Evolutionary conservation across 2,113 vertebrate species (phyloP).

Genomic region (Apaloderma vittatum): DNA sequence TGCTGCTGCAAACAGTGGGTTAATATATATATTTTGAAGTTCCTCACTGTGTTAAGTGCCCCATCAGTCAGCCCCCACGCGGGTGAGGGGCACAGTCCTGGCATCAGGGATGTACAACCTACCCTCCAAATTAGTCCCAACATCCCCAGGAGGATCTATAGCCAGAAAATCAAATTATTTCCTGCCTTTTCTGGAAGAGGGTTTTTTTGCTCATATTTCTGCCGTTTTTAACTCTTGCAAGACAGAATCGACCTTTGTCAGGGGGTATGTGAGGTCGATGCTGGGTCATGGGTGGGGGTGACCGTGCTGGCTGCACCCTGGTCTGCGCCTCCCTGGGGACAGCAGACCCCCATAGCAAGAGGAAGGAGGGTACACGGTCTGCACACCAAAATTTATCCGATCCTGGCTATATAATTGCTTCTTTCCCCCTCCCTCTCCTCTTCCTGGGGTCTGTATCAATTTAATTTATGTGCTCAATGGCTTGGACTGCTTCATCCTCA

Average conservation of each 20-base stretch:
- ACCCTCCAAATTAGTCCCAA: neutral
- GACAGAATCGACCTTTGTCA: neutral
- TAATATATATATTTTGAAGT: neutral
- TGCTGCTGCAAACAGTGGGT: neutral
- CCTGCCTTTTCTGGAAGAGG: neutral
- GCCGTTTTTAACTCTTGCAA: neutral
- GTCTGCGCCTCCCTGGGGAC: neutral
- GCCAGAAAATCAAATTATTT: neutral
- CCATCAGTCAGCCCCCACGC: fast-evolving
- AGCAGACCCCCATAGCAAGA: too few relatives aligned
- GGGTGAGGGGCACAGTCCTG: neutral
- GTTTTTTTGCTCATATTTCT: neutral
- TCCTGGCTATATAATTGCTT: neutral
- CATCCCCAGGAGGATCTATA: neutral
- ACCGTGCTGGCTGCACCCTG: neutral
- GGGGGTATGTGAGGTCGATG: neutral
- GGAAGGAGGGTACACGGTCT: neutral
- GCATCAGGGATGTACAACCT: neutral
- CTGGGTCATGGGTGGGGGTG: neutral
- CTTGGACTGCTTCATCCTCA: neutral
- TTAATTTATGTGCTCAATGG: neutral
- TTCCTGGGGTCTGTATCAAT: neutral
- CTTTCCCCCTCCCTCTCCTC: neutral
- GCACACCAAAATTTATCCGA: neutral
- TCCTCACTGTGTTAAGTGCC: neutral